Percentiles rank a stretch among this genome's conserved stretches.
Evolutionary conservation across 2,888 invertebrate genomes (phyloP).

Genomic region (Thera britannica): DNA sequence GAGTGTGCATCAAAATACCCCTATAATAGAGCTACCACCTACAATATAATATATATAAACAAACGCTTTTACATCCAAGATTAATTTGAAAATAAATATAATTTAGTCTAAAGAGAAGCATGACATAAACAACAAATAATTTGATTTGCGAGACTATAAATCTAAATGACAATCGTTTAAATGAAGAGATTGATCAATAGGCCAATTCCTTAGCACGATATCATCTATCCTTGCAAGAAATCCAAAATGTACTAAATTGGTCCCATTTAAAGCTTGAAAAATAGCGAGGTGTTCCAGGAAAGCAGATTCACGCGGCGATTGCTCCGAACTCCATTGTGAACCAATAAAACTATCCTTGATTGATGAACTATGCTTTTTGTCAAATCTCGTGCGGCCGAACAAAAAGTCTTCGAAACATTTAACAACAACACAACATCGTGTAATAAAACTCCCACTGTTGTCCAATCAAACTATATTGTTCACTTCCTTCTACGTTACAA

Average conservation of each 20-base stretch:
- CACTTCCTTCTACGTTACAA: no score
- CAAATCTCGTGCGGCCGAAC: constrained; percentile 65
- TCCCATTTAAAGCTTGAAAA: constrained; percentile 68
- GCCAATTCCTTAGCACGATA: constrained; percentile 45
- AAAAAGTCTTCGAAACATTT: constrained; percentile 51
- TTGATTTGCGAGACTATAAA: no score
- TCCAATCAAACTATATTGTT: no score
- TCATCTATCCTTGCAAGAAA: constrained; percentile 24
- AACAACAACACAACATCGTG: no score
- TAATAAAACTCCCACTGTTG: no score
- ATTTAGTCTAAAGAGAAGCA: no score
- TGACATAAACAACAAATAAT: no score
- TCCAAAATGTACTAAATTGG: constrained; percentile 56
- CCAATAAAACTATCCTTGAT: constrained; percentile 80
- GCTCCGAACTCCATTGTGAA: constrained; percentile 72
- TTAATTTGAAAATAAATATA: no score
- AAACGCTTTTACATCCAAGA: no score
- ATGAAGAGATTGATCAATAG: constrained; percentile 30
- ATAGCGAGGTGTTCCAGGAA: constrained; percentile 72
- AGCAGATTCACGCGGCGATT: constrained; percentile 70
- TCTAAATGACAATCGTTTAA: neutral
- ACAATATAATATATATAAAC: no score
- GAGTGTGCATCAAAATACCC: neutral
- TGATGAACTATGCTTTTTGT: constrained; percentile 79
- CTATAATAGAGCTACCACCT: no score